Base-by-base conservation (phyloP, 2,113 vertebrate genomes). In the Microcebus murinus region DNA sequence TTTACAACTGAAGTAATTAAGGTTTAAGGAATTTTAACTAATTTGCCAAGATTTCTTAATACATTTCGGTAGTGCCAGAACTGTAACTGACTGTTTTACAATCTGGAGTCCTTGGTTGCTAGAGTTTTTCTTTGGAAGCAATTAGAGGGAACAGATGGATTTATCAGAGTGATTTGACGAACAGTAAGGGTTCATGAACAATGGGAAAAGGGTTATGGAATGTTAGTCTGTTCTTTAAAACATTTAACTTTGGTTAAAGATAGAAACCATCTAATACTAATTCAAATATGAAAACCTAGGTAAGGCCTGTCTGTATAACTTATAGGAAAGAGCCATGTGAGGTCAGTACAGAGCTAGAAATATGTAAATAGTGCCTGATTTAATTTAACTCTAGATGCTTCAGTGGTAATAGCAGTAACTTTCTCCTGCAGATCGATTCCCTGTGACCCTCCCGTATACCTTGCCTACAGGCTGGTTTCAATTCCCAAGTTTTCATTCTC, bases 51-150 rank as follows among this genome's bases (percentile, higher is more conserved):
- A 84, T 96, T 90, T 90, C 57, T 82, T 90, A 84, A 88, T 39
- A 18, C 68, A 63, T 82, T 94, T 91, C 42, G 39, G 65, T 80
- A 93, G 70, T 77, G 91, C 91, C 96, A 97, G 86, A 96, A 85
- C 57, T 76, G 50, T 39, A 90, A 91, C 57, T 70, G 42, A 42
- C 39, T 79, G 59, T 65, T 97, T 95, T 94, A 61, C 97, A 94
- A 39, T 96, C 93, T 96, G 89, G 79, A 91, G 52, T 85, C 83
- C 89, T 95, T 89, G 94, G 50, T 97, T n/a, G 82, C 45, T 92
- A 52, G 82, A 93, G 65, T 92, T 87, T 95, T 94, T 96, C 80
- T 93, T 93, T 95, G 93, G 92, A 93, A 97, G 90, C 96, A 82
- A 67, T 84, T 92, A 61, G 52, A 90, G 80, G 76, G 59, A 96